Evolutionary conservation across 2,797 vertebrate species (phyloP), one percentile per base, ranked within the genome.

Genomic region (Petrocephalus sullivani): DNA sequence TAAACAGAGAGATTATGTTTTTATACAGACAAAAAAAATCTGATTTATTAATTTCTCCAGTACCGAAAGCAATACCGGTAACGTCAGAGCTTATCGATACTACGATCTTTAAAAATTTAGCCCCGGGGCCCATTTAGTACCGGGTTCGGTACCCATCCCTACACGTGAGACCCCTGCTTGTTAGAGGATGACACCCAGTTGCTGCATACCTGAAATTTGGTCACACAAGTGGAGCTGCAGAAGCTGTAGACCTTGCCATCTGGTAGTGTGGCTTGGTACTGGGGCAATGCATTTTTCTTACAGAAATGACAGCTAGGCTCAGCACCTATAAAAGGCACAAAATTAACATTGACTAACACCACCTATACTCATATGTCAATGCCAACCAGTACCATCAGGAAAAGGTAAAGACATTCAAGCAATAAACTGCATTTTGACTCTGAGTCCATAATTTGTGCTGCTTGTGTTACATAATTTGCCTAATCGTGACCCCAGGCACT

Each of bases 241-340:
- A 99, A 99, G 96, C 96, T 98, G 93, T 98, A 97, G 89, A 98
- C 93, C 93, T 97, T 97, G 91, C 98, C 98, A 96, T 99, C 98
- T 89, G 98, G 97, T 93, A 99, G 96, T 89, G 97, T 98, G 94
- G 98, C 98, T 96, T 99, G 98, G 95, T 97, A 99, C 41, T 99
- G 98, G 93, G 98, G 98, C 95, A 99, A 97, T 87, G 97, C 96
- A 92, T 96, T 99, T 96, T 96, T 96, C 93, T 99, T 99, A 96
- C 98, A 99, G 97, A 98, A 99, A 96, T 98, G 97, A 96, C 98
- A 99, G 88, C 96, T 95, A 90, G 98, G 98, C 95, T 97, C 98
- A 89, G 95, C 89, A 95, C 94, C 98, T 98, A 71, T 71, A 37
- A 71, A 67, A 71, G 95, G 84, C 90, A 88, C 91, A 41, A 78